A percentile compares a stretch with the other conserved stretches of the same genome.
These are phyloP conservation scores for Cryptoprocta ferox DNA, from an alignment of 2,797 vertebrate species.

Conservation along the genomic window DNA sequence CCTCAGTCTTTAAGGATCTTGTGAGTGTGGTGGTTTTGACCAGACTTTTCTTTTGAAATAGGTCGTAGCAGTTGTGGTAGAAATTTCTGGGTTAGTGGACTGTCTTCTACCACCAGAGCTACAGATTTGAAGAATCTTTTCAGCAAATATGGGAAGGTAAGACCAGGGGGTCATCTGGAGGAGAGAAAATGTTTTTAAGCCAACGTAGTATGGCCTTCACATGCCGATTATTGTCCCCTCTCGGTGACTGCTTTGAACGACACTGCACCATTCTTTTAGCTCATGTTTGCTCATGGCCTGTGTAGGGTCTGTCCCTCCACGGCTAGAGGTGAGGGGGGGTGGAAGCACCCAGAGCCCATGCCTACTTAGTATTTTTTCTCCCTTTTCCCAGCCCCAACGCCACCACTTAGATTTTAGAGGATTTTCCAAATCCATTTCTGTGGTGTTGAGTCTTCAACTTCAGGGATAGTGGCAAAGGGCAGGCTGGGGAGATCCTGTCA, in stretches of 20 bases:
- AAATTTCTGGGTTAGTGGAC: constrained; percentile 99
- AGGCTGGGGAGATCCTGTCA: fast-evolving
- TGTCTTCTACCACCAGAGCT: constrained; percentile 98
- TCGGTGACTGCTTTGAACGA: not conserved
- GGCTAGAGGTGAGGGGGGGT: not conserved
- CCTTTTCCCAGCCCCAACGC: not conserved
- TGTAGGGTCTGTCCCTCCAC: fast-evolving
- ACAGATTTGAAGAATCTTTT: constrained; percentile 98
- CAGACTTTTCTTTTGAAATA: constrained; percentile 71
- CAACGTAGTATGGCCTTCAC: fast-evolving
- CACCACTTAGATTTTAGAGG: not conserved
- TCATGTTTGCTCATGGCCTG: not conserved
- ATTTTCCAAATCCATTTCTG: not conserved
- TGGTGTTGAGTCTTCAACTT: not conserved
- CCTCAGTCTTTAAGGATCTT: not conserved
- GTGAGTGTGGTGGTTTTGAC: constrained; percentile 22
- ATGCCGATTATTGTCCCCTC: no score
- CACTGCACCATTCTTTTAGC: not conserved
- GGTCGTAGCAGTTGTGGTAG: constrained; percentile 88
- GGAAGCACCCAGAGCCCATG: not conserved
- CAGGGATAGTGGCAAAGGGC: not conserved
- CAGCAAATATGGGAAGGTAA: constrained; percentile 98
- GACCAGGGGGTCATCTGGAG: constrained; percentile 35
- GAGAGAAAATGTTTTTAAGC: not conserved
- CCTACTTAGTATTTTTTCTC: not conserved